Evolutionary conservation across 2,113 vertebrate species (phyloP), one percentile per base, ranked within the genome.

Genomic region (Dicentrarchus labrax): DNA sequence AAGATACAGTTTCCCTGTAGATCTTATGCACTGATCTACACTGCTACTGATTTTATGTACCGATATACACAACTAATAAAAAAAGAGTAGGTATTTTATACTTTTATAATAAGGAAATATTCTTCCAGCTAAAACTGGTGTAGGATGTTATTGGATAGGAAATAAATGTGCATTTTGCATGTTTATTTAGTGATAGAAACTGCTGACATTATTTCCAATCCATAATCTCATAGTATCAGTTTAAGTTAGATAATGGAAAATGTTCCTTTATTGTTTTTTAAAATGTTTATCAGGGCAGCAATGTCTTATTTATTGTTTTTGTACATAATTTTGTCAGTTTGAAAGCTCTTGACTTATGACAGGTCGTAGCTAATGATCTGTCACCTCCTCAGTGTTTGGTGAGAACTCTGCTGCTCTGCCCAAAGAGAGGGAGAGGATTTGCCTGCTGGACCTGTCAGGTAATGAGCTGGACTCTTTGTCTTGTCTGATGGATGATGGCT

Each of bases 371-470:
- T 67, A 8, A 68, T 19, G 36, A 19, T 51, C 41, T 56, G 16
- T 48, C 19, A 0, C 50, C 11, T 82, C 76, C 6, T 57, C 89
- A 90, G 93, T 73, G 5, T 50, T 90, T 9, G 51, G 90, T 11
- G 97, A 98, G 47, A 96, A 91, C 84, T 89, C 92, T 21, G 95
- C 95, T 59, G 94, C 94, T 22, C 76, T 95, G 88, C 68, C 72
- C 50, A 94, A 91, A 62, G 98, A 99, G 80, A 95, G 86, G 92
- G 97, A 98, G 82, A 90, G 86, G 80, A 97, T 99, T 90, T 96
- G 94, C 39, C 96, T 97, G 64, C 87, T 99, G 71, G 98, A 99
- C 89, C 95, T 99, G 66, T 99, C 98, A 1, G 97, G 96, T 39
- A 99, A 99, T 81, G 98, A 99, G 78, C 85, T 99, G 91, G 95